Evolutionary conservation across 2,888 invertebrate genomes (phyloP).

Genomic region (Drosophila melanosoma): DNA sequence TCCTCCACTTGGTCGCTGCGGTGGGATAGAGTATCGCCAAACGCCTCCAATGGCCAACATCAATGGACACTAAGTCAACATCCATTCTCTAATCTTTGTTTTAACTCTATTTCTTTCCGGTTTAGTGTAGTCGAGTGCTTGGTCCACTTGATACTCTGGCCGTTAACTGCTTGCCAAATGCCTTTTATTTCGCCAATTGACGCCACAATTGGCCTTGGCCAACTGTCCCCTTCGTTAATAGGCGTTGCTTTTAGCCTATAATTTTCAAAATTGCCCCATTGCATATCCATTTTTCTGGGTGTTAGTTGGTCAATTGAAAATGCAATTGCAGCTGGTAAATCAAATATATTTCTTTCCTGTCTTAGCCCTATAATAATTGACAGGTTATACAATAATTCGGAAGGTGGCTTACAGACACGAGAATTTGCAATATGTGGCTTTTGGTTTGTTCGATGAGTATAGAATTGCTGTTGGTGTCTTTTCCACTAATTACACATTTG

Average conservation of each 20-base stretch:
- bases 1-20: constrained; percentile 68
- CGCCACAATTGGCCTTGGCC: constrained; percentile 44
- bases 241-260: constrained; percentile 49
- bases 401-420: constrained; percentile 3
- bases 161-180: constrained; percentile 58
- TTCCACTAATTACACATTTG: neutral
- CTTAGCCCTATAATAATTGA: neutral
- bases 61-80: constrained; percentile 74
- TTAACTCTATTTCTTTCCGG: constrained; percentile 4
- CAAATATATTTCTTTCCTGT: neutral
- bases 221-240: constrained; percentile 39
- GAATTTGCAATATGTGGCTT: neutral
- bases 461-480: neutral
- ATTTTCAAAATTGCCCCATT: constrained; percentile 60
- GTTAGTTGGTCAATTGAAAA: constrained; percentile 13
- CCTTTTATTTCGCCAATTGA: constrained; percentile 63
- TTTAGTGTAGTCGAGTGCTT: constrained; percentile 12
- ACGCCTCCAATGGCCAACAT: constrained; percentile 79
- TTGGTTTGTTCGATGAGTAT: neutral
- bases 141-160: constrained; percentile 56
- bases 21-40: constrained; percentile 75
- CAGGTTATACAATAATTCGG: neutral
- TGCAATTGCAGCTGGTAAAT: neutral
- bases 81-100: constrained; percentile 50
- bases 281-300: constrained; percentile 8